phyloP scores from a whole-genome alignment of 2,888 invertebrate species.

The Rhopalosiphum nymphaeae region DNA sequence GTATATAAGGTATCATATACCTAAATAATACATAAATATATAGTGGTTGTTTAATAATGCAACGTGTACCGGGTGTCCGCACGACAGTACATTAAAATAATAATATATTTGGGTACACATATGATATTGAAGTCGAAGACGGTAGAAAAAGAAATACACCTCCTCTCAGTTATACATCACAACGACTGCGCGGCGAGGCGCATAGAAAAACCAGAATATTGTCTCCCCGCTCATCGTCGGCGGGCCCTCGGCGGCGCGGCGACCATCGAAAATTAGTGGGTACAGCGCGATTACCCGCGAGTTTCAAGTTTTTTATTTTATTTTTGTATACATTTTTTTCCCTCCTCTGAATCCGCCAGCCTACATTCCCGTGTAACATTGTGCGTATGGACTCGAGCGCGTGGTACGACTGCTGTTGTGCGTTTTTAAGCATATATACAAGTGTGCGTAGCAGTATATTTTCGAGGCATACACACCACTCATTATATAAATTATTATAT shows the following conservation, averaged over 20 bases:
- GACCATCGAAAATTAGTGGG: constrained; percentile 52
- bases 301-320: constrained; percentile 43
- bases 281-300: constrained; percentile 44
- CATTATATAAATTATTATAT: background rate
- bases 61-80: background rate
- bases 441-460: background rate
- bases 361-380: background rate
- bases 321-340: background rate
- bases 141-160: constrained; percentile 6
- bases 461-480: background rate
- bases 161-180: background rate
- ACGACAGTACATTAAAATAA: background rate
- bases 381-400: background rate
- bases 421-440: background rate
- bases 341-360: background rate
- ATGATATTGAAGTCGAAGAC: background rate
- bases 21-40: background rate
- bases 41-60: constrained; percentile 16
- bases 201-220: constrained; percentile 33
- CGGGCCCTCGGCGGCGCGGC: background rate
- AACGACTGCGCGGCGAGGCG: background rate
- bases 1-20: background rate
- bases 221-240: background rate
- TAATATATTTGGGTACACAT: background rate
- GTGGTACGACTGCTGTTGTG: background rate